Base-by-base conservation (phyloP, 2,888 invertebrate genomes). In the Lycaena phlaeas region DNA sequence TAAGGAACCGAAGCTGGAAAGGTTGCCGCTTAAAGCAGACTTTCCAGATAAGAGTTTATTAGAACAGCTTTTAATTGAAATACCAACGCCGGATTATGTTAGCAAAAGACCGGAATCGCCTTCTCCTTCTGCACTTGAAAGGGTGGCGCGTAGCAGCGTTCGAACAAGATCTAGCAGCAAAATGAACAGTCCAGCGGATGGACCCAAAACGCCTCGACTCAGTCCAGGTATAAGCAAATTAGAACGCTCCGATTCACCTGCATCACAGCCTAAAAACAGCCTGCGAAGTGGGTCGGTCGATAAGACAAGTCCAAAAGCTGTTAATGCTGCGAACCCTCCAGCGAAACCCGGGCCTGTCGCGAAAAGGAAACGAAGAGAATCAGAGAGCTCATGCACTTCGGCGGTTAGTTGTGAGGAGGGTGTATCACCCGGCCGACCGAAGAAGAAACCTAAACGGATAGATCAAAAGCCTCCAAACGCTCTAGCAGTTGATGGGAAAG, bases 11-110 rank as follows among this genome's bases (percentile, higher is more conserved):
- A 66, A 68, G 43, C 45, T 74, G 3, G 81, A 82, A 49, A 63
- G 81, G 56, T 46, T 78, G 40, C 73, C 75, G 10, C 52, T 82
- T 7, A 82, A 85, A 46, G 82, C 81, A 14, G 84, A 79, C 53
- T 85, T 76, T 51, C 86, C 75, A 42, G 79, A 87, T 56, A 88
- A 88, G 56, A 90, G 90, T 40, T 64, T 91, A 36, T 75, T 93
- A 28, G 92, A 93, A 59, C 94, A 94, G 63, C 86, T 95, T 54
- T 86, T 94, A 1, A 95, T 95, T 54, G 95, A 95, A 67, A 95
- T 95, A 54, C 95, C 95, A 3, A 81, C 87, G 45, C 73, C 84
- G 17, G 86, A 87, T 38, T 85, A 84, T 53, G 70, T 71, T 39
- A 86, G 81, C 46, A 88, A 86, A 59, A 57, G 77, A 54, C 64